phyloP scores from a whole-genome alignment of 2,888 invertebrate genomes.

The Poecilobothrus nobilitatus region DNA sequence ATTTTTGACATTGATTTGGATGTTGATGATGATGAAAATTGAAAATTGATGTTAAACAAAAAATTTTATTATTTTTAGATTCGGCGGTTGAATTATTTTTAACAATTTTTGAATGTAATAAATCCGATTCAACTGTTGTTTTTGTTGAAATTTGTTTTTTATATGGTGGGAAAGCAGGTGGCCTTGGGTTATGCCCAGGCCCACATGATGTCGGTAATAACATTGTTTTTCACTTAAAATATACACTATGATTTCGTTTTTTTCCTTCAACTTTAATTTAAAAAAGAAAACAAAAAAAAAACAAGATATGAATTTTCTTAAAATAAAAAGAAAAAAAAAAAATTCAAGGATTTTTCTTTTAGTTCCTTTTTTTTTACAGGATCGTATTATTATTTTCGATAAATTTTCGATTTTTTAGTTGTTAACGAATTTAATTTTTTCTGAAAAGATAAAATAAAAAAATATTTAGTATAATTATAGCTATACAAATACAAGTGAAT shows the following conservation, averaged over 20 bases:
- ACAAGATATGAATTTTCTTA: too few relatives aligned
- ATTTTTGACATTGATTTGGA: neutral
- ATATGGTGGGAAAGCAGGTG: constrained; percentile 3
- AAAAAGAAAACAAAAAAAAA: too few relatives aligned
- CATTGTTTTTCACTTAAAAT: constrained; percentile 29
- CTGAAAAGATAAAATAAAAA: neutral
- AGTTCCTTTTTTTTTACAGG: neutral
- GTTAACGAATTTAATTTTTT: neutral
- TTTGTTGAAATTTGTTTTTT: neutral
- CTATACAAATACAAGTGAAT: too few relatives aligned
- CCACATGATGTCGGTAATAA: constrained; percentile 43
- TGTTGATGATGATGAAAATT: neutral
- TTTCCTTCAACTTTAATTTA: neutral
- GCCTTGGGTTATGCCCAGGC: constrained; percentile 35
- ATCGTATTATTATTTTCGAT: neutral
- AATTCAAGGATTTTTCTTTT: neutral
- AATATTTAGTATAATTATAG: neutral
- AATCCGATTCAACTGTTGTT: neutral
- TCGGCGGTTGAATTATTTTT: too few relatives aligned
- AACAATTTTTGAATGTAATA: too few relatives aligned
- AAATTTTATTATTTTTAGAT: too few relatives aligned
- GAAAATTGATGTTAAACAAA: too few relatives aligned
- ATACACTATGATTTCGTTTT: neutral
- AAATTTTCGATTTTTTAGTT: neutral
- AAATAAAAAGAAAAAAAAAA: too few relatives aligned